Conservation (phyloP, 2,113 vertebrate species). For the Oryzias melastigma region DNA sequence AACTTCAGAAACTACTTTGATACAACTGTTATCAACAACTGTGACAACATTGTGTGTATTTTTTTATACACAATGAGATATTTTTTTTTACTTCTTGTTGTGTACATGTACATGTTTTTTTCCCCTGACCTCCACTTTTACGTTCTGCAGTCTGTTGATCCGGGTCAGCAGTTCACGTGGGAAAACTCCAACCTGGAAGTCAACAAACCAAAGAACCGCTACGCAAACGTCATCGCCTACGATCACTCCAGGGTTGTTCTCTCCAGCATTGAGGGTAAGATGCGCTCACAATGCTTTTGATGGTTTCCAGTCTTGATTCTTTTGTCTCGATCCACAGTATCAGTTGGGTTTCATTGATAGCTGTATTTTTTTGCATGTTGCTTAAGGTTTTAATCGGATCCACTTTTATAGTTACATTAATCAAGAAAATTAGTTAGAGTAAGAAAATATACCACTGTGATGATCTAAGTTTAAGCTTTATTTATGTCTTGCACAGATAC, state of each 20-base stretch:
- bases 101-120: not conserved
- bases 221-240: slow-evolving; percentile 97
- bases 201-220: slow-evolving; percentile 99
- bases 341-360: not conserved
- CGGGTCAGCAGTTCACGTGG: slow-evolving; percentile 98
- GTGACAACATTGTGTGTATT: too few species aligned
- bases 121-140: slow-evolving; percentile 19
- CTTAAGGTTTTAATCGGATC: slow-evolving; percentile 21
- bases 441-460: too few species aligned
- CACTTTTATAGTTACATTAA: slow-evolving; percentile 4
- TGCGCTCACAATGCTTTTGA: not conserved
- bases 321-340: too few species aligned
- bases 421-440: not conserved
- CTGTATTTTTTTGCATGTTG: not conserved
- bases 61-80: too few species aligned
- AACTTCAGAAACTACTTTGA: too few species aligned
- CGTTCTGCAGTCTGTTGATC: slow-evolving; percentile 89
- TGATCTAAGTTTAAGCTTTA: too few species aligned
- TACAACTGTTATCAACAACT: too few species aligned
- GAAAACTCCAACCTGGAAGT: slow-evolving; percentile 98
- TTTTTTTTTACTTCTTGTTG: not conserved
- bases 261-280: slow-evolving; percentile 94
- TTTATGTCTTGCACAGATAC: too few species aligned
- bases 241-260: slow-evolving; percentile 95
- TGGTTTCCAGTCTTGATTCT: not conserved